Conservation (phyloP, 2,113 vertebrate genomes). For the Ovis canadensis region DNA sequence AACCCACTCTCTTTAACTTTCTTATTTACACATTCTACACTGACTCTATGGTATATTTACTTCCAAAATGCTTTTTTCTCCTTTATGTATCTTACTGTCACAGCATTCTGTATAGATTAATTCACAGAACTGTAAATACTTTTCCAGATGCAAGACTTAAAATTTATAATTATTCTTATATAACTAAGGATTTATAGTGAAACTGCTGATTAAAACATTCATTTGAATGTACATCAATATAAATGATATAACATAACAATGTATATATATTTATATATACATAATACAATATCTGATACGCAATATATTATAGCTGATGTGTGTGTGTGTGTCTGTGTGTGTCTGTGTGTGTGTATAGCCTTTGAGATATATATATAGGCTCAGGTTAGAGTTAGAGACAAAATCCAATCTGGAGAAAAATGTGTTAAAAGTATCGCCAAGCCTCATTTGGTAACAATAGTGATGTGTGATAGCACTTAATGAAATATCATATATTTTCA, state of each 20-base stretch:
- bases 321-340: neutral
- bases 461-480: constrained; percentile 32
- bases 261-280: neutral
- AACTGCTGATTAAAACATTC: constrained; percentile 13
- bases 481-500: constrained; percentile 67
- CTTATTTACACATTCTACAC: neutral
- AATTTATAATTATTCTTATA: neutral
- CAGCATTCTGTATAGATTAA: neutral
- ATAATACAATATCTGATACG: neutral
- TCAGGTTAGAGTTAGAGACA: neutral
- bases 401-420: constrained; percentile 32
- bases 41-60: neutral
- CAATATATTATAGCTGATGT: neutral
- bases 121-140: neutral
- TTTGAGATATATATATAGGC: neutral
- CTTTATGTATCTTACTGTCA: neutral
- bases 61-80: neutral
- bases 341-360: neutral
- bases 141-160: neutral
- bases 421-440: neutral
- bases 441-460: constrained; percentile 48
- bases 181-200: neutral
- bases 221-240: neutral
- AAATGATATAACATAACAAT: neutral
- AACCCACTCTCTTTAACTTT: neutral